phyloP scores from a whole-genome alignment of 2,888 invertebrate species.

The Trichopria drosophilae region DNA sequence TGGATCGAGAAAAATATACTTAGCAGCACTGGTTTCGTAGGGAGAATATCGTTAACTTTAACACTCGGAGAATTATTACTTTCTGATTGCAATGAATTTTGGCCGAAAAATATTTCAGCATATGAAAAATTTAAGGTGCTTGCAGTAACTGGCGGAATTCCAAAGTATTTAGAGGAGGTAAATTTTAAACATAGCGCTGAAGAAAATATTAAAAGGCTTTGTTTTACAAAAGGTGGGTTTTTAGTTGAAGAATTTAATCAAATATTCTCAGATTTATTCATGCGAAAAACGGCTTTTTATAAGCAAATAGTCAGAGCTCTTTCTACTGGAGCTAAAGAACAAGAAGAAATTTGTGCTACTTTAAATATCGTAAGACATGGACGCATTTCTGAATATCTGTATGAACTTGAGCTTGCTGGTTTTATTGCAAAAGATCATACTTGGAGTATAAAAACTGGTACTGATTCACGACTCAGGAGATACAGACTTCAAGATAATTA shows the following conservation, averaged over 20 bases:
- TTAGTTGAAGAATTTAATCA: slow-evolving; percentile 17
- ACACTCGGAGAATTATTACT: slow-evolving; percentile 19
- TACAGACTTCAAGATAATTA: too few species aligned
- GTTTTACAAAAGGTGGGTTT: slow-evolving; percentile 22
- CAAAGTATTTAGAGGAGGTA: slow-evolving; percentile 19
- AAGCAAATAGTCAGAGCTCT: slow-evolving; percentile 21
- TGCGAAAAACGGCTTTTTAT: slow-evolving; percentile 20
- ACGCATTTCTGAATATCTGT: too few species aligned
- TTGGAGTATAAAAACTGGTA: too few species aligned
- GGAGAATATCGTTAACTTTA: slow-evolving; percentile 20
- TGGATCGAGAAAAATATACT: slow-evolving; percentile 20
- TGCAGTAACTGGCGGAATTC: slow-evolving; percentile 19
- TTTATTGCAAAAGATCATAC: too few species aligned
- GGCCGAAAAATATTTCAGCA: slow-evolving; percentile 21
- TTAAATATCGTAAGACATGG: too few species aligned
- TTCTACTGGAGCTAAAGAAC: slow-evolving; percentile 14
- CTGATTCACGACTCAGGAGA: too few species aligned
- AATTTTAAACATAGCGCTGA: slow-evolving; percentile 18
- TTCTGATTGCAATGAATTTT: slow-evolving; percentile 19
- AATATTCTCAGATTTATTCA: slow-evolving; percentile 20
- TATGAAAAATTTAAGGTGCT: slow-evolving; percentile 19
- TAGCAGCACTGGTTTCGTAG: slow-evolving; percentile 17
- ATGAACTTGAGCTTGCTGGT: too few species aligned
- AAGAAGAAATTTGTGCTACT: too few species aligned
- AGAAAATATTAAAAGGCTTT: slow-evolving; percentile 21